Conservation (phyloP, 2,888 invertebrate species). For the Candidula unifasciata region DNA sequence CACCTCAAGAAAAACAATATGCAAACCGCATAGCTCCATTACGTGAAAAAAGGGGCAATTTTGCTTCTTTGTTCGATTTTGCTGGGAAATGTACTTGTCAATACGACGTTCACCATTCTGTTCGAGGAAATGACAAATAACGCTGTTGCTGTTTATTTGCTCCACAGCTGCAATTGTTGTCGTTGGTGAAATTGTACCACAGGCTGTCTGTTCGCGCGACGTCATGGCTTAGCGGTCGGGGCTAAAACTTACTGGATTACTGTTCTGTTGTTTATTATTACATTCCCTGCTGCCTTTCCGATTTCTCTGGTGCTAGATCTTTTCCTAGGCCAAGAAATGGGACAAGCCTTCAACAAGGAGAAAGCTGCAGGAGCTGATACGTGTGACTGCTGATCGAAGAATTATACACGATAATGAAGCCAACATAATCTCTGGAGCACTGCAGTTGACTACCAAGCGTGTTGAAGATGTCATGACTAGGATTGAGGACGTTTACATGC, state of each 20-base stretch:
- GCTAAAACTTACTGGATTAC: constrained; percentile 96
- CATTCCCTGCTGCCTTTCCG: constrained; percentile 94
- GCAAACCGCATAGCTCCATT: constrained; percentile 92
- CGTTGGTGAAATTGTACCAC: constrained; percentile 97
- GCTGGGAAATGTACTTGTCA: constrained; percentile 93
- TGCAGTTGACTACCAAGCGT: constrained; percentile 95
- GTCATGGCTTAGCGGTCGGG: constrained; percentile 96
- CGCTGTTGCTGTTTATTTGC: constrained; percentile 90
- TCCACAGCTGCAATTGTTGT: constrained; percentile 96
- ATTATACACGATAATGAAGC: constrained; percentile 86
- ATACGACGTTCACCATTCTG: constrained; percentile 97
- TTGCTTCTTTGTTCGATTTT: constrained; percentile 87
- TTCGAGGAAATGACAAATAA: constrained; percentile 93
- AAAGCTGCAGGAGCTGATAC: constrained; percentile 94
- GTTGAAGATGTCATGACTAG: constrained; percentile 97
- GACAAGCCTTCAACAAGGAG: constrained; percentile 96
- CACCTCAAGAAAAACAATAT: constrained; percentile 87
- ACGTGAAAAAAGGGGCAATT: constrained; percentile 93
- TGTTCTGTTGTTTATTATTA: constrained; percentile 93
- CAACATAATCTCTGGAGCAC: constrained; percentile 96
- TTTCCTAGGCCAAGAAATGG: constrained; percentile 96
- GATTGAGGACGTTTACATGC: constrained; percentile 95
- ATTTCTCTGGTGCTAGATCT: constrained; percentile 90
- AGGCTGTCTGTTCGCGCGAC: constrained; percentile 95
- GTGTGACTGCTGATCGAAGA: constrained; percentile 73